Evolutionary conservation across 2,113 vertebrate species (phyloP).

Genomic region (Dasypus novemcinctus): DNA sequence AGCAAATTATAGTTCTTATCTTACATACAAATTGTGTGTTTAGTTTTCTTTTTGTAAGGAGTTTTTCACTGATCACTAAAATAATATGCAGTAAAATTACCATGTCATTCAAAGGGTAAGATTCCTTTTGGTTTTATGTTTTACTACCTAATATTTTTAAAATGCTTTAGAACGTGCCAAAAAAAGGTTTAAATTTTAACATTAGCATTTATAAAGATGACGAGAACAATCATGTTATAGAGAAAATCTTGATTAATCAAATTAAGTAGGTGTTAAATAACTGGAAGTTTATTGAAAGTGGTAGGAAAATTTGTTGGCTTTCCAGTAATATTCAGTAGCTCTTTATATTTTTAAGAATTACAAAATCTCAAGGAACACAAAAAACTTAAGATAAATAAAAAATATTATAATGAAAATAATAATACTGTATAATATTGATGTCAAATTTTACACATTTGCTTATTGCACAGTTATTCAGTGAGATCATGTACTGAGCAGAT

Average conservation of each 20-base stretch:
- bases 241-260: not conserved
- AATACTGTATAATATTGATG: not conserved
- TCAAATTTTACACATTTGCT: slow-evolving; percentile 21
- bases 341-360: not conserved
- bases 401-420: not conserved
- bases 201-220: slow-evolving; percentile 6
- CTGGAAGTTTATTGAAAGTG: not conserved
- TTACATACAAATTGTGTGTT: slow-evolving; percentile 18
- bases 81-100: not conserved
- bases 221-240: not conserved
- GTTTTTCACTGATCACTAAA: not conserved
- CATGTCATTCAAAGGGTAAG: not conserved
- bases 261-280: not conserved
- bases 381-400: not conserved
- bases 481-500: not conserved
- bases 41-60: slow-evolving; percentile 11
- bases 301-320: slow-evolving; percentile 35
- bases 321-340: not conserved
- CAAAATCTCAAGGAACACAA: slow-evolving; percentile 1
- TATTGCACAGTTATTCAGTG: not conserved
- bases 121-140: slow-evolving; percentile 37
- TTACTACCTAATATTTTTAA: slow-evolving; percentile 6
- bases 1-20: slow-evolving; percentile 25
- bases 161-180: slow-evolving; percentile 1
- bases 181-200: not conserved